These are phyloP conservation scores for Pteruthius melanotis DNA, from an alignment of 2,113 vertebrate species.

Conservation along the genomic window DNA sequence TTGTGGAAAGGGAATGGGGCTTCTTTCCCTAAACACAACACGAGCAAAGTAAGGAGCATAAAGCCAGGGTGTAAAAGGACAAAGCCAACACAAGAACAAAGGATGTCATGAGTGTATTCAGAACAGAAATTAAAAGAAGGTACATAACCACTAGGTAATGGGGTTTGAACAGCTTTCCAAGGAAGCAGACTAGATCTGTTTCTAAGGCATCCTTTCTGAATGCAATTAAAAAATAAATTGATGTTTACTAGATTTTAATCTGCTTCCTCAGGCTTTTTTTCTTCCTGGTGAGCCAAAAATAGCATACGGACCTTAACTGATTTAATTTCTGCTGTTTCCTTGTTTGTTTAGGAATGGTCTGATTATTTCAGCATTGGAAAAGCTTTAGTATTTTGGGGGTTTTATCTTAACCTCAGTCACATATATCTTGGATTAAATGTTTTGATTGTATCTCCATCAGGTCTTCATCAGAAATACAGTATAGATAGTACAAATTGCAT, in stretches of 20 bases:
- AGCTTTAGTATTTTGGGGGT: background rate
- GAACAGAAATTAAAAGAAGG: conserved; percentile 59
- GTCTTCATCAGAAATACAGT: background rate
- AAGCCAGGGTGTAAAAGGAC: background rate
- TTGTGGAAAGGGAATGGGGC: background rate
- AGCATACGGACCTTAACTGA: background rate
- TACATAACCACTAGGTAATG: conserved; percentile 18
- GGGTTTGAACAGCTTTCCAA: conserved; percentile 25
- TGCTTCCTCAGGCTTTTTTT: background rate
- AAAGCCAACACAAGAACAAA: background rate
- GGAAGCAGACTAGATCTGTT: conserved; percentile 44
- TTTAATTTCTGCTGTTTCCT: background rate
- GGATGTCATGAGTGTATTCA: background rate
- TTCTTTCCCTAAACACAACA: background rate
- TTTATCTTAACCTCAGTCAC: background rate
- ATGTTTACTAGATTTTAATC: conserved; percentile 28
- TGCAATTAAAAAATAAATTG: conserved; percentile 46
- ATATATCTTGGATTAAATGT: background rate
- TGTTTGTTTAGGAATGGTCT: background rate
- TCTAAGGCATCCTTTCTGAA: conserved; percentile 37
- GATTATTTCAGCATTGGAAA: background rate
- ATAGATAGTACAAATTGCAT: background rate
- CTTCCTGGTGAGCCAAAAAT: background rate
- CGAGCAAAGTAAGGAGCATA: background rate
- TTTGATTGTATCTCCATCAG: background rate